Percentiles rank a stretch among this genome's conserved stretches.
These are phyloP conservation scores for Drosophila merina DNA, from an alignment of 2,888 invertebrate genomes.

Conservation along the genomic window DNA sequence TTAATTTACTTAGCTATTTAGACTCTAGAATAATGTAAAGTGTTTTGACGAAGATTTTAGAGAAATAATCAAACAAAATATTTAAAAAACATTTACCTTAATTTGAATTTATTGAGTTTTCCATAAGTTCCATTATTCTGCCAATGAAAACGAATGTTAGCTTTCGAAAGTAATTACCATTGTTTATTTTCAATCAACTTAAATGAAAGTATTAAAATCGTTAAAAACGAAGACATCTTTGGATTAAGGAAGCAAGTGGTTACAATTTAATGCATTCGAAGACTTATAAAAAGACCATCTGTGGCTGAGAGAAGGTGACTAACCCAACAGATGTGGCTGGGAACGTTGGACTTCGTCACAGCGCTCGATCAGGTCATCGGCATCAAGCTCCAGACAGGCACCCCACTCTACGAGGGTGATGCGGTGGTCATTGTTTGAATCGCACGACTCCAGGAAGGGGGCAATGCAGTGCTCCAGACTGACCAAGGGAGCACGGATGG, in stretches of 20 bases:
- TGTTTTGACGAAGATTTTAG: background rate
- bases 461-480: conserved; percentile 98
- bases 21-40: background rate
- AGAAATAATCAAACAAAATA: background rate
- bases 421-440: conserved; percentile 93
- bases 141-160: background rate
- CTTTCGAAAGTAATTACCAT: conserved; percentile 5
- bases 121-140: background rate
- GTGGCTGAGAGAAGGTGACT: conserved; percentile 16
- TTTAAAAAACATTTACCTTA: background rate
- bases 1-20: no score
- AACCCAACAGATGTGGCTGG: conserved; percentile 80
- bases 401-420: conserved; percentile 98
- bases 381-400: conserved; percentile 91
- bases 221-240: conserved; percentile 18
- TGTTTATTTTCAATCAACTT: conserved; percentile 19
- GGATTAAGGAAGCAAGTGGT: conserved; percentile 21
- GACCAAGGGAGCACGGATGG: conserved; percentile 96
- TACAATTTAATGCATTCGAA: conserved; percentile 12
- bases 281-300: background rate
- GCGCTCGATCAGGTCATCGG: conserved; percentile 91
- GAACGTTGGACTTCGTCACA: conserved; percentile 90
- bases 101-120: background rate
- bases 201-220: conserved; percentile 7
- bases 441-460: conserved; percentile 96